These are phyloP conservation scores for Euthynnus affinis DNA, from an alignment of 2,797 vertebrate genomes.

Conservation along the genomic window DNA sequence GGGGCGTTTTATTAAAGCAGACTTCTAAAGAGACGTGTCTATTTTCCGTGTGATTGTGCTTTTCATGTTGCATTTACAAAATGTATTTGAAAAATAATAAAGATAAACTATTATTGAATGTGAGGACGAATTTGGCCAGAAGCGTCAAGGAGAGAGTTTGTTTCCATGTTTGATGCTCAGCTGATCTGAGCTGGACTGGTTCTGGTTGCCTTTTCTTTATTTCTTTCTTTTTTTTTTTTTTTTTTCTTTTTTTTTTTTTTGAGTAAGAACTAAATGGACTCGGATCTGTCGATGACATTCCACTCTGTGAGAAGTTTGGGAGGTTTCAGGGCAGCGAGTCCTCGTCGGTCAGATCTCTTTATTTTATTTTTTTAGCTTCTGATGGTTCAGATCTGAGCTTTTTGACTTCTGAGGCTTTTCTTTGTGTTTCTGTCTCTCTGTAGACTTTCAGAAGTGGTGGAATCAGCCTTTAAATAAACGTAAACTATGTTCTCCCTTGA, in stretches of 20 bases:
- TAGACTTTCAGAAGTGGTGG: conserved; percentile 88
- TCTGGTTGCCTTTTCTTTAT: conserved; percentile 26
- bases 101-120: conserved; percentile 63
- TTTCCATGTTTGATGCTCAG: conserved; percentile 35
- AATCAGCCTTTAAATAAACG: conserved; percentile 94
- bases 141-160: conserved; percentile 19
- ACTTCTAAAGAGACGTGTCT: conserved; percentile 77
- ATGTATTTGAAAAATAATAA: conserved; percentile 71
- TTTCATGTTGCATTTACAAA: conserved; percentile 85
- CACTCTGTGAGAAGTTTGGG: conserved; percentile 60
- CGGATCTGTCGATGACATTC: conserved; percentile 35
- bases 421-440: conserved; percentile 86
- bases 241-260: background rate
- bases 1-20: conserved; percentile 76
- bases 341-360: conserved; percentile 4
- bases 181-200: conserved; percentile 35
- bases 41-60: conserved; percentile 83
- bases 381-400: conserved; percentile 67
- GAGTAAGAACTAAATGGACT: conserved; percentile 6
- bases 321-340: conserved; percentile 10
- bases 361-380: background rate
- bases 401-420: conserved; percentile 85
- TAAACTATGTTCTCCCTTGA: conserved; percentile 91
- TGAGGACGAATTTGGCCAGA: conserved; percentile 53
- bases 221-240: too few species aligned